Evolutionary conservation across 2,888 invertebrate species (phyloP), one percentile per base, ranked within the genome.

Genomic region (Drosophila buzzatii): DNA sequence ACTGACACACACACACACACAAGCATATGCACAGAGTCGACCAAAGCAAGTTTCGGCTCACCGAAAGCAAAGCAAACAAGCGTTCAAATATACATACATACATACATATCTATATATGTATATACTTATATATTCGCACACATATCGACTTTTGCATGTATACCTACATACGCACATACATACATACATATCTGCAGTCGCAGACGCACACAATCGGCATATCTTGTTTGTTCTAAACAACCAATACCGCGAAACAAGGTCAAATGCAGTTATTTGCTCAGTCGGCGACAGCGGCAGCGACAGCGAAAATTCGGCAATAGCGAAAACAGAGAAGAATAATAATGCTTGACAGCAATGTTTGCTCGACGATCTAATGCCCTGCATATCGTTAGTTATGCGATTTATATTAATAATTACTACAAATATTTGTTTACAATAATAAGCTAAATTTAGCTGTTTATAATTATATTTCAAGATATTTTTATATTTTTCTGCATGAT

Each of bases 251-350:
- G 70, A 86, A 88, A 90, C 87, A 88, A 88, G 87, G 87, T 90
- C 87, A 88, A 88, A 86, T 88, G 90, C 90, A 90, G 89, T 88
- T 87, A 88, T 87, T 88, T 90, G 79, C 70, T 71, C 65, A 82
- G 69, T 69, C 82, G 57, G 23, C 70, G 39, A 49, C 59, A 12
- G 23, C 70, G 39, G 44, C 59, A 12, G n/a, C 51, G 35, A 33
- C 33, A 20, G 49, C 60, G 23, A 18, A 37, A 70, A 75, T 79
- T 77, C 51, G 76, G 51, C 65, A 60, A 47, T 64, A 52, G 23
- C 66, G 9, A 61, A 70, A 63, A 70, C 61, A 10, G 27, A 70
- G 56, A 65, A 74, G 68, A 9, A 71, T 64, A 35, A 47, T n/a
- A 64, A 33, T 44, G n/a, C 33, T 3, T 2, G 1, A 2, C 12